Evolutionary conservation across 1,140 invertebrate genomes (phyloP).

Genomic region (Hycleus cichorii): DNA sequence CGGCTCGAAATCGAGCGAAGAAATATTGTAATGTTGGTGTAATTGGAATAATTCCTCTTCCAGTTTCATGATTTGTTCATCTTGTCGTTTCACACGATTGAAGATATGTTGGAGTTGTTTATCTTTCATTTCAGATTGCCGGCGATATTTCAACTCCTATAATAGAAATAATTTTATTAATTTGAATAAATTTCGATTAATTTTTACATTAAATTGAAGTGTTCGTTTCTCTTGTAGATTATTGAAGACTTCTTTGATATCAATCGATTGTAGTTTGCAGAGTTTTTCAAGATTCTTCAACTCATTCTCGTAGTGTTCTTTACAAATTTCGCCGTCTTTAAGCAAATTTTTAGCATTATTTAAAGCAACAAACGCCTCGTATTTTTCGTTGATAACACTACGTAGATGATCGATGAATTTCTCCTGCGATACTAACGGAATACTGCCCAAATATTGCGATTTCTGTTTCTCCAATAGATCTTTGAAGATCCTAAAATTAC

Average conservation of each 20-base stretch:
- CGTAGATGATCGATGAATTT: slow-evolving; percentile 30
- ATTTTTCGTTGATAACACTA: slow-evolving; percentile 27
- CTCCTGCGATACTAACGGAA: slow-evolving; percentile 33
- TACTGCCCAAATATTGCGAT: slow-evolving; percentile 36
- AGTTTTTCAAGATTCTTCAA: slow-evolving; percentile 11
- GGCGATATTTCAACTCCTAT: slow-evolving; percentile 31
- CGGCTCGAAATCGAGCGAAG: background rate
- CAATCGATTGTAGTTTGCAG: background rate
- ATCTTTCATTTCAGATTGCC: slow-evolving; percentile 34
- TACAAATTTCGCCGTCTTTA: slow-evolving; percentile 32
- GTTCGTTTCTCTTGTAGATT: slow-evolving; percentile 24
- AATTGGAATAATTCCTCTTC: slow-evolving; percentile 36
- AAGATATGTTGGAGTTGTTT: slow-evolving; percentile 31
- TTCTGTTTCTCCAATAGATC: slow-evolving; percentile 33
- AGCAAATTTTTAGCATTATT: slow-evolving; percentile 30
- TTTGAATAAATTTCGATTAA: background rate
- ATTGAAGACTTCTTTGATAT: slow-evolving; percentile 17
- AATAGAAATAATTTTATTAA: slow-evolving; percentile 11
- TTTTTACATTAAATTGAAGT: slow-evolving; percentile 24
- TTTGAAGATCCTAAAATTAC: slow-evolving; percentile 29
- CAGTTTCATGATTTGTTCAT: slow-evolving; percentile 33
- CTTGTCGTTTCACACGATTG: slow-evolving; percentile 30
- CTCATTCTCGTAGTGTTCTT: slow-evolving; percentile 36
- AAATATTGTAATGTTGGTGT: slow-evolving; percentile 17
- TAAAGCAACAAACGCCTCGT: slow-evolving; percentile 24